Percentiles rank a stretch among this genome's conserved stretches.
These are phyloP conservation scores for Caenorhabditis sp. DNA, from an alignment of 2,888 invertebrate species.

Conservation along the genomic window DNA sequence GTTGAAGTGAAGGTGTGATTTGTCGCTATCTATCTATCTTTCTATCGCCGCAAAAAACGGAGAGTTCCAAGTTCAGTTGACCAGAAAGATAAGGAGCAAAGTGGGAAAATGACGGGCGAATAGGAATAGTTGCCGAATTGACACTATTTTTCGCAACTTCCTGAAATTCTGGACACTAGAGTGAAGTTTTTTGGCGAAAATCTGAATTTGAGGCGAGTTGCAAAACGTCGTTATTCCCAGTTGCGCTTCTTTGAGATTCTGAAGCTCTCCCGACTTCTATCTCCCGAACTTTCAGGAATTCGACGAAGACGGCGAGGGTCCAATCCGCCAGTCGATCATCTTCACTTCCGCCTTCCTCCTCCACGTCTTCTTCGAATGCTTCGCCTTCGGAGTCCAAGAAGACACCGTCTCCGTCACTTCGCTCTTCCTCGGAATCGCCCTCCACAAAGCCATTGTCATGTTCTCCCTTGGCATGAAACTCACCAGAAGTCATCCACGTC, in stretches of 20 bases:
- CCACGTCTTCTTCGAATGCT: conserved; percentile 77
- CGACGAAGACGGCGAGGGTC: conserved; percentile 57
- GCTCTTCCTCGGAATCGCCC: conserved; percentile 76
- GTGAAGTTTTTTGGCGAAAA: not conserved
- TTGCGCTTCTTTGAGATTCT: too few species aligned
- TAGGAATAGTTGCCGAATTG: not conserved
- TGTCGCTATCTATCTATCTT: conserved; percentile 5
- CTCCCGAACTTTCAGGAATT: conserved; percentile 36
- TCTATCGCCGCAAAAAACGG: not conserved
- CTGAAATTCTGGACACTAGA: not conserved
- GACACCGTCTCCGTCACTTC: conserved; percentile 68
- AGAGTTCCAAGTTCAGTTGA: too few species aligned
- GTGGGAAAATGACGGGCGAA: too few species aligned
- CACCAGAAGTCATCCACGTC: conserved; percentile 66
- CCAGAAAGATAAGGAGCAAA: conserved; percentile 2
- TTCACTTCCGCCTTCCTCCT: conserved; percentile 75
- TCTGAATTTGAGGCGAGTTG: too few species aligned
- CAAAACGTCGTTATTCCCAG: too few species aligned
- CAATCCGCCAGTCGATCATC: conserved; percentile 61
- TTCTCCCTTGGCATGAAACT: conserved; percentile 70
- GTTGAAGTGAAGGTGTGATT: conserved; percentile 20
- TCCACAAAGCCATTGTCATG: conserved; percentile 76
- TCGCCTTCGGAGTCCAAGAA: conserved; percentile 78
- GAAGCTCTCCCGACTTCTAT: too few species aligned
- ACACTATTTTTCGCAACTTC: not conserved